A percentile compares a stretch with the other conserved stretches of the same genome.
These are phyloP conservation scores for Protodeltote pygarga DNA, from an alignment of 2,888 invertebrate genomes.

Conservation along the genomic window DNA sequence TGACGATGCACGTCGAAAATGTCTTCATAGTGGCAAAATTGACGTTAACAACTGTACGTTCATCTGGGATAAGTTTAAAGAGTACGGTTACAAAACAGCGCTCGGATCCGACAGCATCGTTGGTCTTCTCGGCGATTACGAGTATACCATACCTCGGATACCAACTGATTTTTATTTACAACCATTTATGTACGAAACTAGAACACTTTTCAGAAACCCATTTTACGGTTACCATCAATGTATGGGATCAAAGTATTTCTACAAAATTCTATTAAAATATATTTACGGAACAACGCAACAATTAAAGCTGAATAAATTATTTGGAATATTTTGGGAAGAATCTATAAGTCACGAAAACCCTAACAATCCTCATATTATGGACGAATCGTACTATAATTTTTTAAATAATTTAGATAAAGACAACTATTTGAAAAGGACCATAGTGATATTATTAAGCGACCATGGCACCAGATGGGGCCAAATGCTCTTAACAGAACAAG, in stretches of 20 bases:
- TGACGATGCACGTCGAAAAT: slow-evolving; percentile 86
- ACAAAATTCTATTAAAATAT: slow-evolving; percentile 90
- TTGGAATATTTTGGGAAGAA: slow-evolving; percentile 93
- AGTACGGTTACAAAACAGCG: slow-evolving; percentile 90
- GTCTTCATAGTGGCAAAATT: slow-evolving; percentile 82
- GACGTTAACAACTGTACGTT: slow-evolving; percentile 91
- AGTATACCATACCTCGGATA: slow-evolving; percentile 83
- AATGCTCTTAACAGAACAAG: slow-evolving; percentile 92
- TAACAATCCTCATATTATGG: slow-evolving; percentile 91
- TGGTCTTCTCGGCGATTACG: slow-evolving; percentile 52
- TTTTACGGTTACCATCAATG: slow-evolving; percentile 88
- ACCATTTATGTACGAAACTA: slow-evolving; percentile 88
- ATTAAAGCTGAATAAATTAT: slow-evolving; percentile 87
- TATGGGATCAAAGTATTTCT: slow-evolving; percentile 88
- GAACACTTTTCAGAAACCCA: slow-evolving; percentile 87
- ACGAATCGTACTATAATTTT: slow-evolving; percentile 87
- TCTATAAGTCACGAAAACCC: slow-evolving; percentile 93
- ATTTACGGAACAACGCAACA: slow-evolving; percentile 86
- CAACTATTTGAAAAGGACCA: slow-evolving; percentile 88
- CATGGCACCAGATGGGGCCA: slow-evolving; percentile 95
- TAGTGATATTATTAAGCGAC: slow-evolving; percentile 93
- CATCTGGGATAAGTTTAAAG: slow-evolving; percentile 92
- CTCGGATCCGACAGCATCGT: slow-evolving; percentile 92
- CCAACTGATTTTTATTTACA: slow-evolving; percentile 94
- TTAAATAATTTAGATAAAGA: slow-evolving; percentile 79